These are phyloP conservation scores for Gasterosteus nipponicus DNA, from an alignment of 2,113 vertebrate species.

Conservation along the genomic window DNA sequence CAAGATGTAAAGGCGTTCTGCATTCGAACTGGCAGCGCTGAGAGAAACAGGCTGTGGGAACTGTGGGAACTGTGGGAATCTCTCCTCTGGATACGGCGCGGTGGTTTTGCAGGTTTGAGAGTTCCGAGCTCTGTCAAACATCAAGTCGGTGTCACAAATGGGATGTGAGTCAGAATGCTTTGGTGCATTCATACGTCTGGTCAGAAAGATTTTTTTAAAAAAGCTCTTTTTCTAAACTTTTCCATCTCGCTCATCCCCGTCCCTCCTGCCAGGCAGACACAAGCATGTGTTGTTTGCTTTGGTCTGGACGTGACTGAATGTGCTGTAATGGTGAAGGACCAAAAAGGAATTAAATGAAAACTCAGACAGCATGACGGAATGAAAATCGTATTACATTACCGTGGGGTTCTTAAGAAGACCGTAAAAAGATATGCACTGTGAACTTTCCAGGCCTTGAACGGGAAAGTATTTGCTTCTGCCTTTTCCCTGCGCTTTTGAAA, in stretches of 20 bases:
- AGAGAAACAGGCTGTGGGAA: slow-evolving; percentile 17
- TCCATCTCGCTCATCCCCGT: slow-evolving; percentile 37
- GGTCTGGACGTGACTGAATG: slow-evolving; percentile 60
- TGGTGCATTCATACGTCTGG: slow-evolving; percentile 36
- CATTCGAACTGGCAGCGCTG: slow-evolving; percentile 19
- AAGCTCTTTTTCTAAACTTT: slow-evolving; percentile 30
- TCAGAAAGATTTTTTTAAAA: background rate
- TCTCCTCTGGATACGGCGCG: slow-evolving; percentile 14
- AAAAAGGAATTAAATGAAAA: slow-evolving; percentile 62
- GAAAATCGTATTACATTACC: slow-evolving; percentile 71
- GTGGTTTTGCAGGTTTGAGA: slow-evolving; percentile 44
- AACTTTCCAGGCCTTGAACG: slow-evolving; percentile 52
- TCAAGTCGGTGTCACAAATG: slow-evolving; percentile 48
- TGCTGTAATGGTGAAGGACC: slow-evolving; percentile 54
- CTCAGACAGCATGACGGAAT: slow-evolving; percentile 78
- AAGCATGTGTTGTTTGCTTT: slow-evolving; percentile 59
- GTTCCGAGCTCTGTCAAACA: slow-evolving; percentile 58
- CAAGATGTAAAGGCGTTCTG: slow-evolving; percentile 25
- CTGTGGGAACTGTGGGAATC: slow-evolving; percentile 19
- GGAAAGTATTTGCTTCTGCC: slow-evolving; percentile 55
- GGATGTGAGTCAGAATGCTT: slow-evolving; percentile 44
- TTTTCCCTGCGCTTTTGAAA: slow-evolving; percentile 40
- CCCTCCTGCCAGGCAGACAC: slow-evolving; percentile 37
- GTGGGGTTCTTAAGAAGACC: slow-evolving; percentile 60
- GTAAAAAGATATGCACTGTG: slow-evolving; percentile 64